A percentile compares a stretch with the other conserved stretches of the same genome.
phyloP scores from a whole-genome alignment of 2,888 invertebrate genomes.

The Cosmorhoe ocellata region DNA sequence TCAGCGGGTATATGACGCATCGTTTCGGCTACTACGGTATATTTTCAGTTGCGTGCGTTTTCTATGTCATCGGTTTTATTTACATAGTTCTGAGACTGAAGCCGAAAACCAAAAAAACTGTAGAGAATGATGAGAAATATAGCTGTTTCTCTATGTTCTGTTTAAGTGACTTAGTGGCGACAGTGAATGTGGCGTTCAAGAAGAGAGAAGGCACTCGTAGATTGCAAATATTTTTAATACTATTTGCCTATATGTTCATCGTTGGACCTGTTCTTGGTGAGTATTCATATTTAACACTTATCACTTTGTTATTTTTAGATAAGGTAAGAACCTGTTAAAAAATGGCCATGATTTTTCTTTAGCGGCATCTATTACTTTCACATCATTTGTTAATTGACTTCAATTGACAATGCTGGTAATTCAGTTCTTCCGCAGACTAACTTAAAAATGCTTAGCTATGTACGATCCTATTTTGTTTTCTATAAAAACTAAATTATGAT shows the following conservation, averaged over 20 bases:
- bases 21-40: slow-evolving; percentile 76
- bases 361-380: no score
- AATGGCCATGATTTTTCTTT: no score
- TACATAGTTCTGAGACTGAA: slow-evolving; percentile 71
- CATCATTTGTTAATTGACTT: no score
- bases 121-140: slow-evolving; percentile 55
- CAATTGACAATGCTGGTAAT: no score
- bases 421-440: no score
- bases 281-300: slow-evolving; percentile 34
- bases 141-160: slow-evolving; percentile 62
- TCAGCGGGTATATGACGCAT: slow-evolving; percentile 80
- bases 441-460: no score
- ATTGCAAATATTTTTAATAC: slow-evolving; percentile 66
- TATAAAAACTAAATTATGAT: no score
- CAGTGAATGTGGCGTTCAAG: slow-evolving; percentile 72
- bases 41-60: slow-evolving; percentile 68
- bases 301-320: background rate
- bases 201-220: slow-evolving; percentile 61
- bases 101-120: slow-evolving; percentile 58
- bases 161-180: slow-evolving; percentile 68
- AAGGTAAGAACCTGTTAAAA: no score
- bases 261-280: slow-evolving; percentile 79
- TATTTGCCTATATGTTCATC: slow-evolving; percentile 76
- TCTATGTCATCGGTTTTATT: slow-evolving; percentile 70
- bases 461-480: no score